phyloP scores from a whole-genome alignment of 2,888 invertebrate species.

The Pseudoips prasinana region DNA sequence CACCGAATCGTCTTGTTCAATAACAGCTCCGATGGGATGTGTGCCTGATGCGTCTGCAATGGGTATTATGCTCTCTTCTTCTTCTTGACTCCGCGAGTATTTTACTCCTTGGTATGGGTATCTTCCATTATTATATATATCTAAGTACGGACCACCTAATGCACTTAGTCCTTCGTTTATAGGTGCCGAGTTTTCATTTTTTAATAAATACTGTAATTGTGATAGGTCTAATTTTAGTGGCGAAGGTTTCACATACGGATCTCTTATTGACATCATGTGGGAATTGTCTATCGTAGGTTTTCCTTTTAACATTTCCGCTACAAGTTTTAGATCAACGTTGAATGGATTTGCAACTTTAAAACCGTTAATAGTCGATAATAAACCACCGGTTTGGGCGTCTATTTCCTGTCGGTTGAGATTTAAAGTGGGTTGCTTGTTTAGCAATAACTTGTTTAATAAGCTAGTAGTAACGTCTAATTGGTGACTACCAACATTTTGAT shows the following conservation, averaged over 20 bases:
- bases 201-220: constrained; percentile 62
- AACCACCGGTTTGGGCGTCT: constrained; percentile 48
- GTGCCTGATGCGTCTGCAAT: constrained; percentile 66
- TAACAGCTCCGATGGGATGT: constrained; percentile 74
- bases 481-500: constrained; percentile 72
- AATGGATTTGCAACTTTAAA: constrained; percentile 78
- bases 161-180: constrained; percentile 50
- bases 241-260: constrained; percentile 53
- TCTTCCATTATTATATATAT: constrained; percentile 57
- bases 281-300: constrained; percentile 61
- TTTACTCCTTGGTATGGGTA: constrained; percentile 70
- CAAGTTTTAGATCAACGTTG: constrained; percentile 73
- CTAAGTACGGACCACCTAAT: constrained; percentile 57
- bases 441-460: constrained; percentile 58
- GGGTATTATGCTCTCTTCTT: constrained; percentile 67
- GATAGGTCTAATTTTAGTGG: constrained; percentile 63
- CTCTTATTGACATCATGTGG: constrained; percentile 54
- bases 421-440: constrained; percentile 51
- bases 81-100: constrained; percentile 76
- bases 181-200: constrained; percentile 56
- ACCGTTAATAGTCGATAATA: constrained; percentile 70
- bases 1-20: constrained; percentile 63
- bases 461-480: constrained; percentile 65
- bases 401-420: constrained; percentile 57
- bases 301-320: constrained; percentile 73